A percentile compares a stretch with the other conserved stretches of the same genome.
Conservation (phyloP, 2,113 vertebrate genomes). For the Centrocercus urophasianus region DNA sequence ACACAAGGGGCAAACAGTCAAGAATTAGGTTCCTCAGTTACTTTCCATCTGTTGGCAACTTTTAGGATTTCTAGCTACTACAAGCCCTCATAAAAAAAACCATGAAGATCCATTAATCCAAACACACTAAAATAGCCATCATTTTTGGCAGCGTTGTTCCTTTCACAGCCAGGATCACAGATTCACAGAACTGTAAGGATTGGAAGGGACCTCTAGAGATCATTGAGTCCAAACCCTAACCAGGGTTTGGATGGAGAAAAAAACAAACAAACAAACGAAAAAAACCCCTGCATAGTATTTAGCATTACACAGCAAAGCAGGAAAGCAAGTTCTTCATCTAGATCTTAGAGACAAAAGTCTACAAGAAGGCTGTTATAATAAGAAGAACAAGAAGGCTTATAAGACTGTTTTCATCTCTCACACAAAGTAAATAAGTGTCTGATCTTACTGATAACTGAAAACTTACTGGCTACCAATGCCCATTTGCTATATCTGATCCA, state of each 20-base stretch:
- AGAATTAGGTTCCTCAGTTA: neutral
- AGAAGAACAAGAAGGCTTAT: neutral
- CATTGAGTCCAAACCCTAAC: too few species aligned
- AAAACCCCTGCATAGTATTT: neutral
- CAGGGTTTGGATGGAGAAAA: neutral
- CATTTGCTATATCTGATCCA: neutral
- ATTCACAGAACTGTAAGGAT: too few species aligned
- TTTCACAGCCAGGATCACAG: neutral
- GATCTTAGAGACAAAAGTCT: neutral
- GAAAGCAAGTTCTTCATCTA: neutral
- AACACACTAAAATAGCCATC: neutral
- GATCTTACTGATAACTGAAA: neutral
- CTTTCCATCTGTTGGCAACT: neutral
- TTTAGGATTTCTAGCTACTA: neutral
- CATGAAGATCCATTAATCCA: neutral
- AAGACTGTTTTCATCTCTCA: neutral
- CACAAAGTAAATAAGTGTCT: neutral
- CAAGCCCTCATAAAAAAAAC: neutral
- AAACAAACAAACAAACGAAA: too few species aligned
- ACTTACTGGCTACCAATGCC: neutral
- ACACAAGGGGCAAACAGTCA: accelerated
- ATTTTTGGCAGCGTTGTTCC: neutral
- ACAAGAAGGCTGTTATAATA: neutral
- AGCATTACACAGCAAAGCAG: neutral
- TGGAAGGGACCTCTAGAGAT: too few species aligned